Evolutionary conservation across 2,888 invertebrate genomes (phyloP), one percentile per base, ranked within the genome.

Genomic region (Lydus trimaculatus): DNA sequence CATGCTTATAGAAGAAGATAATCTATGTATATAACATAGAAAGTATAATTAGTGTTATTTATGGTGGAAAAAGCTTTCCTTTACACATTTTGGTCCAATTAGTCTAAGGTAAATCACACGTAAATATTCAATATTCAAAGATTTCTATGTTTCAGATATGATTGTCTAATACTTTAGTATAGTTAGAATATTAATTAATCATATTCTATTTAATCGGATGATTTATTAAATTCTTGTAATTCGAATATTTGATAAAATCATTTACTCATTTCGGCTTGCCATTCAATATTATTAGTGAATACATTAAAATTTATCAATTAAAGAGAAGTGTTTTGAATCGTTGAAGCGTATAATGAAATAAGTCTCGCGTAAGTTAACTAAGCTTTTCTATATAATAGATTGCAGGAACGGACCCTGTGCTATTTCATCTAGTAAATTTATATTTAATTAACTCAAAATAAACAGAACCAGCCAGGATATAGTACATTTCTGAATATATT

Each of bases 281-380:
- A 56, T 56, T 56, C 56, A 56, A 25, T 25, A 25, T 25, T 56
- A 67, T 64, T 56, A 64, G 39, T 59, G 61, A 61, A 39, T 67
- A 67, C 66, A 66, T 66, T 70, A 70, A 64, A 66, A 64, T 70
- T 70, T 64, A 70, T 66, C 70, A 70, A 70, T 70, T 70, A 66
- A 66, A 58, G 64, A 59, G 70, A 64, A 70, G 66, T 70, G 70
- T 70, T 70, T 70, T 70, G 59, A 66, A 66, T 70, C 70, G 61
- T 64, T 66, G 60, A 66, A 56, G 69, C 69, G 66, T 69, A 48
- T 69, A 66, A 69, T 69, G 69, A 69, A 69, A 69, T 69, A 69
- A 69, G 66, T 69, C 69, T 69, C 66, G 66, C 69, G 66, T 69
- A 69, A 69, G 69, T 63, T 66, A 66, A 66, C 69, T 66, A 62